Evolutionary conservation across 2,797 vertebrate species (phyloP).

Genomic region (Spinibarbus caldwelli): DNA sequence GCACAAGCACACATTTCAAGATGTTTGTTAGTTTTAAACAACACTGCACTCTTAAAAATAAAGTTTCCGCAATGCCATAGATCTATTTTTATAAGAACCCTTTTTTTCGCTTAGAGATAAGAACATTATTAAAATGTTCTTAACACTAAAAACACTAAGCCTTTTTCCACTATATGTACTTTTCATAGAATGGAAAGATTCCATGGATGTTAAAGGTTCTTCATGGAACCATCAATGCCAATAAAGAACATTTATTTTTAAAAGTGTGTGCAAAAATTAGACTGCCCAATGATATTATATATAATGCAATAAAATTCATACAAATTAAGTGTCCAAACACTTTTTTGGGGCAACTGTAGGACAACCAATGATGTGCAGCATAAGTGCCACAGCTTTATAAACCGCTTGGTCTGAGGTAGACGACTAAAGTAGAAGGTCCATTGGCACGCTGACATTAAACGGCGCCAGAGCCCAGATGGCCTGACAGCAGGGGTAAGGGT

Average conservation of each 20-base stretch:
- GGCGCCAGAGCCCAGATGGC: conserved; percentile 43
- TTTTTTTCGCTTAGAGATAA: too few relatives aligned
- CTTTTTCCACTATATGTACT: not conserved
- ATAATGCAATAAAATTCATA: not conserved
- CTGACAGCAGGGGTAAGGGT: conserved; percentile 20
- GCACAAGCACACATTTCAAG: not conserved
- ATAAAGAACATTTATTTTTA: too few relatives aligned
- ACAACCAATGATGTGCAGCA: not conserved
- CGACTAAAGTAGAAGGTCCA: conserved; percentile 9
- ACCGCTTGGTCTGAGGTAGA: conserved; percentile 12
- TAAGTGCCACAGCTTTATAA: conserved; percentile 29
- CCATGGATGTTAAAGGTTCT: not conserved
- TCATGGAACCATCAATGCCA: too few relatives aligned
- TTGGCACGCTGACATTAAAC: conserved; percentile 1
- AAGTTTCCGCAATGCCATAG: not conserved
- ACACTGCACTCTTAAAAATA: not conserved
- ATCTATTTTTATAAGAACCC: too few relatives aligned
- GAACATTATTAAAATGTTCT: too few relatives aligned
- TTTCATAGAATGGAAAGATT: not conserved
- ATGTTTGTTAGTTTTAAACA: not conserved
- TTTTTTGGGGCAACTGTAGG: not conserved
- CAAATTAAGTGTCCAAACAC: not conserved
- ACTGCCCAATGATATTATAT: not conserved
- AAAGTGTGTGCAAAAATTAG: too few relatives aligned
- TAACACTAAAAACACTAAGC: too few relatives aligned